Base-by-base conservation (phyloP, 2,113 vertebrate species). In the Melanostigma gelatinosum region DNA sequence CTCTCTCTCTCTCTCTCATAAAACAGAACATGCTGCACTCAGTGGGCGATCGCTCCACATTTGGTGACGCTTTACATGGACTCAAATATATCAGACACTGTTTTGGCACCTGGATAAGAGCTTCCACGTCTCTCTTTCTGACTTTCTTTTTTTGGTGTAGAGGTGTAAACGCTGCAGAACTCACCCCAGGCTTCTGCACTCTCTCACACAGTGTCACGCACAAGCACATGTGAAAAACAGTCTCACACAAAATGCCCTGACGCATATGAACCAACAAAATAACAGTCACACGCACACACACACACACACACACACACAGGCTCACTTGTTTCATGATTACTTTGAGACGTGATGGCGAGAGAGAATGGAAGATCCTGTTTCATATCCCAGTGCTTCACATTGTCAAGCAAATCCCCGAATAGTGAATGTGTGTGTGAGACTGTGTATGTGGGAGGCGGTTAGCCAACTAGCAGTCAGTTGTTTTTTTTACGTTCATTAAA, bases 31-130 rank as follows among this genome's bases (percentile, higher is more conserved):
- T 81, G 85, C 83, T 82, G 88, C 88, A 89, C 90, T 90, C 79
- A 65, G 91, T 92, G 91, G 91, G 90, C 76, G 82, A 92, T 74
- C 78, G 84, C 78, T 92, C 93, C 85, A 90, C 91, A 89, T 93
- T 93, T 79, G 72, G 85, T 32, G 52, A 64, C 36, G 38, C 78
- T 82, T 87, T 75, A 87, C 80, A 81, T 73, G 54, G 73, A 87
- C 87, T 76, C 66, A 75, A 40, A 84, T 79, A 70, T 66, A 77
- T 80, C 70, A 66, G 75, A 87, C 81, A 66, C 75, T 64, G 84
- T 83, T 61, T 86, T 34, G 67, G 85, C 81, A 82, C 75, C 81
- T 89, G 80, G 84, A 55, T 13, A 63, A 68, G 71, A 75, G 11
- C 64, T 61, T 55, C 15, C 16, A 0, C n/a, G 29, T 24, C 68